Conservation (phyloP, 2,888 invertebrate genomes). For the Hylaea fasciaria region DNA sequence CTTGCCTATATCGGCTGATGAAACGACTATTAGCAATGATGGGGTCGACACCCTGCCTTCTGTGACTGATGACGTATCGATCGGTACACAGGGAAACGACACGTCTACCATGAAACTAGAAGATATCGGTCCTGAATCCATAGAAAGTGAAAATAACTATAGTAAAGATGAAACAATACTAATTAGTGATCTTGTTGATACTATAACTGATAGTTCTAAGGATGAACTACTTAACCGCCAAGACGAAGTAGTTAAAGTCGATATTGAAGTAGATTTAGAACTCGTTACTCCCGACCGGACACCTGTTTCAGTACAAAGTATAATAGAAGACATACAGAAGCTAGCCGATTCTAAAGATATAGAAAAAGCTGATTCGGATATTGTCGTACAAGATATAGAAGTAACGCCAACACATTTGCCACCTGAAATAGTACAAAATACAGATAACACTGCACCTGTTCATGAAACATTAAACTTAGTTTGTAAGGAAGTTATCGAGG, state of each 20-base stretch:
- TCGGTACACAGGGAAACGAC: conserved; percentile 34
- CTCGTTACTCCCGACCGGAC: conserved; percentile 39
- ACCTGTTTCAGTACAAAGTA: conserved; percentile 67
- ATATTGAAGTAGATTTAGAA: conserved; percentile 37
- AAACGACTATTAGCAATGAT: conserved; percentile 40
- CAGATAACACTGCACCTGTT: conserved; percentile 46
- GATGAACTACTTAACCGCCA: conserved; percentile 27
- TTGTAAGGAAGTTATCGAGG: conserved; percentile 39
- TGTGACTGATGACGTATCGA: conserved; percentile 39
- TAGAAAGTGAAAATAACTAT: conserved; percentile 40
- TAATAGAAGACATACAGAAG: conserved; percentile 39
- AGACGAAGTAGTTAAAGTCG: conserved; percentile 27
- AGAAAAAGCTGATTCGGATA: conserved; percentile 39
- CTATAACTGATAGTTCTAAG: conserved; percentile 40
- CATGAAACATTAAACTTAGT: conserved; percentile 39
- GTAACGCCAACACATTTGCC: conserved; percentile 50
- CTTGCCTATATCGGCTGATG: conserved; percentile 51
- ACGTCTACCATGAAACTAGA: conserved; percentile 36
- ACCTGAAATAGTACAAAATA: conserved; percentile 76
- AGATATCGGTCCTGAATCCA: conserved; percentile 39
- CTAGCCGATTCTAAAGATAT: conserved; percentile 20
- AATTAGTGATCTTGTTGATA: conserved; percentile 46
- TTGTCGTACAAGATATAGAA: conserved; percentile 40
- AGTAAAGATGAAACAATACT: conserved; percentile 44
- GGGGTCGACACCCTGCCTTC: conserved; percentile 41